These are phyloP conservation scores for Chaenodraco wilsoni DNA, from an alignment of 2,797 vertebrate species.

Conservation along the genomic window DNA sequence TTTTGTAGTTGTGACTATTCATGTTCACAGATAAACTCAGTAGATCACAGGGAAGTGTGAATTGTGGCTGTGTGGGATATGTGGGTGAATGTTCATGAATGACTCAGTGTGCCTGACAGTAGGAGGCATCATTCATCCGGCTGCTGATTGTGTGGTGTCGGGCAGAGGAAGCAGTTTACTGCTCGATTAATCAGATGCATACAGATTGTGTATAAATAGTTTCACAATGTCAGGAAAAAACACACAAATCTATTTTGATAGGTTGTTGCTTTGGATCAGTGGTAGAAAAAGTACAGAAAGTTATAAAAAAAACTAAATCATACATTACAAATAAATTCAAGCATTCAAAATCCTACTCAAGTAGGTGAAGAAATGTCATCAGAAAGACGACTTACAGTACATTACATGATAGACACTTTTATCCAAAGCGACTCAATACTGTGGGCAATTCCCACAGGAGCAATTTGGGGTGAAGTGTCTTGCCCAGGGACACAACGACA, in stretches of 20 bases:
- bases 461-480: too few relatives aligned
- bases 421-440: too few relatives aligned
- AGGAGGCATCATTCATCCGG: constrained; percentile 19
- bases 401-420: too few relatives aligned
- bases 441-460: too few relatives aligned
- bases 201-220: constrained; percentile 27
- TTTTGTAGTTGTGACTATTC: constrained; percentile 13
- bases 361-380: neutral
- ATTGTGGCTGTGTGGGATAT: constrained; percentile 15
- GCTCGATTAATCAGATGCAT: constrained; percentile 25
- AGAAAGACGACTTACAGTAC: neutral
- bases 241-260: constrained; percentile 8
- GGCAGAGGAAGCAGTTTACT: constrained; percentile 14
- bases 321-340: neutral
- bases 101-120: constrained; percentile 13
- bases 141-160: neutral
- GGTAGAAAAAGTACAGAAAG: neutral
- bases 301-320: too few relatives aligned
- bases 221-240: constrained; percentile 31
- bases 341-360: neutral
- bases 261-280: neutral
- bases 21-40: constrained; percentile 11
- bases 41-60: constrained; percentile 7
- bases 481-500: too few relatives aligned
- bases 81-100: constrained; percentile 15